Evolutionary conservation across 2,113 vertebrate genomes (phyloP).

Genomic region (Physeter macrocephalus): DNA sequence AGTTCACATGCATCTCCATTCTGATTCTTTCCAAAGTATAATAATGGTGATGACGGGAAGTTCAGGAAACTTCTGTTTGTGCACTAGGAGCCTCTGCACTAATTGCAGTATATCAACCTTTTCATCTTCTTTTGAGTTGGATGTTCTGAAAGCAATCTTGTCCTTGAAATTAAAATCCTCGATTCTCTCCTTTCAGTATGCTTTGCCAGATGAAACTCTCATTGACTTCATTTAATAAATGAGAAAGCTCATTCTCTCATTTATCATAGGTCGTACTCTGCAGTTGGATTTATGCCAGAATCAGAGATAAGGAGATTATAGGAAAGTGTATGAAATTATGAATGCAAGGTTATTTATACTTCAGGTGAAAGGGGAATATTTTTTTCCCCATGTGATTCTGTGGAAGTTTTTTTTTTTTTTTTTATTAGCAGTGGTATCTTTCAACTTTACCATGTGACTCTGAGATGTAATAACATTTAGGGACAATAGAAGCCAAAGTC

Average conservation of each 20-base stretch:
- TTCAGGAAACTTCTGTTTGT: neutral
- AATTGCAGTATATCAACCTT: neutral
- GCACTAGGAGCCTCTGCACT: neutral
- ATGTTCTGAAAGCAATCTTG: neutral
- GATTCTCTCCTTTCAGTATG: neutral
- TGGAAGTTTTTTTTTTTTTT: neutral
- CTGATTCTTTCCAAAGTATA: neutral
- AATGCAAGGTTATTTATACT: neutral
- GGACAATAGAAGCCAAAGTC: neutral
- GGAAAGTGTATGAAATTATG: neutral
- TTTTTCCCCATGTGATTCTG: neutral
- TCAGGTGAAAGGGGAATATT: neutral
- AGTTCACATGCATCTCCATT: neutral
- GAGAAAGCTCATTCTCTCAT: neutral
- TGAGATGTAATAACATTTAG: neutral
- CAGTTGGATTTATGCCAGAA: neutral
- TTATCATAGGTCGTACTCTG: neutral
- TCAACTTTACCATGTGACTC: neutral
- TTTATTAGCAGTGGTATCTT: neutral
- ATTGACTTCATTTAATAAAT: neutral
- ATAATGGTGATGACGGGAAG: neutral
- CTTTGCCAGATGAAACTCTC: neutral
- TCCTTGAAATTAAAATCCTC: conserved; percentile 10
- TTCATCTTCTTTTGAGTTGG: neutral
- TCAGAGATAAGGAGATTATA: neutral